Evolutionary conservation across 2,888 invertebrate genomes (phyloP), one percentile per base, ranked within the genome.

Genomic region (Pinctada fucata): DNA sequence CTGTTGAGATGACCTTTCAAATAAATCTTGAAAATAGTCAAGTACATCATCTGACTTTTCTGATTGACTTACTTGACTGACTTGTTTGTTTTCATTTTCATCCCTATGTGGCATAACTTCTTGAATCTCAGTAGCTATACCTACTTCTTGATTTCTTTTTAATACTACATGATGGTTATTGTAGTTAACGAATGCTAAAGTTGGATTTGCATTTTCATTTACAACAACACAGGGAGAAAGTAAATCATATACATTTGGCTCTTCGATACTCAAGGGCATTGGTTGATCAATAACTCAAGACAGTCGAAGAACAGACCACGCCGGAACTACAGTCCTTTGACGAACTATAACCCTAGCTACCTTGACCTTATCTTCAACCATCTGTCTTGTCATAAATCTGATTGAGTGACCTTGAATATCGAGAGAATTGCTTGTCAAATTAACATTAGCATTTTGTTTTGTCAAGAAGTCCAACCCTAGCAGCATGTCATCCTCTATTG

Each of bases 401-500:
- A 52, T 8, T 52, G 58, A 52, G 10, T 52, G 58, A 52, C 58
- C 58, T 52, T 52, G 58, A 52, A 52, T 52, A 52, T 52, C 58
- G 5, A 52, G 16, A 66, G 66, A 10, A 5, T 66, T 66, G 31
- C n/a, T n/a, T 4, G 10, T 66, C 66, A 66, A 66, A 66, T 66
- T 16, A n/a, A 16, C 66, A n/a, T 6, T 66, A 16, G 66, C 66
- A 66, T 66, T 66, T n/a, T 66, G 66, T n/a, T 66, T 66, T 16
- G 4, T 5, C 16, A 66, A 16, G 16, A 66, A 66, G 31, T 66
- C 66, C 66, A 66, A 66, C 5, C 66, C 66, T 10, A 66, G 66
- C 66, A 66, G 66, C 58, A 52, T 66, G 66, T 66, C 66, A 66
- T 66, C 16, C 66, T 66, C 66, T 66, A n/a, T 66, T 66, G 66